phyloP scores from a whole-genome alignment of 2,797 vertebrate genomes.

The Rachycentron canadum region DNA sequence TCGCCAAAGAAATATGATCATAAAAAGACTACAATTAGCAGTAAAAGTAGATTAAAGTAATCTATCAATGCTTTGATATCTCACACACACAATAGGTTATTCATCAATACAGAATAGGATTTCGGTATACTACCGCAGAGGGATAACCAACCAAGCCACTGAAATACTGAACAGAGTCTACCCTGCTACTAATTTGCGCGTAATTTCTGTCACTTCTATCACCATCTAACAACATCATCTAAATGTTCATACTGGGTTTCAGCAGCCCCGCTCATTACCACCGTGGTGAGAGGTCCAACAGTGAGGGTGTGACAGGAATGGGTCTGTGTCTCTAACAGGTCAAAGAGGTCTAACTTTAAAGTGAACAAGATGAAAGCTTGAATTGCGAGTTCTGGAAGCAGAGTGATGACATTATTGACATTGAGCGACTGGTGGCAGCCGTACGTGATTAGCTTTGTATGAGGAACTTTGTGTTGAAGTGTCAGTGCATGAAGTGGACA shows the following conservation, averaged over 20 bases:
- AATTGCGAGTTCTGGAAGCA: constrained; percentile 31
- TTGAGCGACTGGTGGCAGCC: constrained; percentile 16
- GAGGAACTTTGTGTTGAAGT: constrained; percentile 31
- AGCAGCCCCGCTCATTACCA: constrained; percentile 51
- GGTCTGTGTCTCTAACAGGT: constrained; percentile 29
- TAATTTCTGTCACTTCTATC: constrained; percentile 11
- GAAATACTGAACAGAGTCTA: neutral
- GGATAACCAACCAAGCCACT: neutral
- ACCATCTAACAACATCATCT: no score
- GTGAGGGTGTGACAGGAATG: constrained; percentile 20
- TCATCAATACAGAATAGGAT: constrained; percentile 11
- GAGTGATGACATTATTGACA: constrained; percentile 44
- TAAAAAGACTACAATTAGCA: constrained; percentile 73
- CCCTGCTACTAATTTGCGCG: neutral
- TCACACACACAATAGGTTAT: constrained; percentile 8
- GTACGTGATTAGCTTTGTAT: constrained; percentile 28
- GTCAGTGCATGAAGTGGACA: constrained; percentile 16
- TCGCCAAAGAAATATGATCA: constrained; percentile 49
- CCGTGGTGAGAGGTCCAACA: constrained; percentile 38
- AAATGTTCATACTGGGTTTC: constrained; percentile 3
- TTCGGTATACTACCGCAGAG: constrained; percentile 1
- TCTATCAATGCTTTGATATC: constrained; percentile 54
- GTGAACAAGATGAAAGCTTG: constrained; percentile 66
- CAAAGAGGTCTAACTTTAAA: constrained; percentile 56
- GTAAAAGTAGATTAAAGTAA: constrained; percentile 48